Conservation (phyloP, 2,113 vertebrate genomes). For the Empidonax traillii region DNA sequence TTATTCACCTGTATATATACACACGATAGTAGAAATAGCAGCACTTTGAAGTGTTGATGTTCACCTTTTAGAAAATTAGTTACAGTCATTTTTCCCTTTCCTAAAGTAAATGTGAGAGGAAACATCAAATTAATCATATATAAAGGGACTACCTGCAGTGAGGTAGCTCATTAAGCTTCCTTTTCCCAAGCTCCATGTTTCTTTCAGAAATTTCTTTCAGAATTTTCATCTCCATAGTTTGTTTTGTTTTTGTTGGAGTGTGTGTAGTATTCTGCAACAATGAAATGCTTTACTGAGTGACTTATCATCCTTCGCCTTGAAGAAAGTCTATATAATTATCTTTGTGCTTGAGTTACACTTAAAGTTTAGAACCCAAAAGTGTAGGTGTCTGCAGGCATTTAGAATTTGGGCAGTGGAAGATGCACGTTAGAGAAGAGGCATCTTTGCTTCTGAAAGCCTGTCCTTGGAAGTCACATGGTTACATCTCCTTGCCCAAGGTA, state of each 20-base stretch:
- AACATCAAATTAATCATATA: neutral
- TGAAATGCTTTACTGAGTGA: neutral
- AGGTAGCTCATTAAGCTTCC: slow-evolving; percentile 1
- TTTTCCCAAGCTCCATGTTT: neutral
- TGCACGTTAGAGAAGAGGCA: neutral
- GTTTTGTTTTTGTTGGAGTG: neutral
- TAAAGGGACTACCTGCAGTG: neutral
- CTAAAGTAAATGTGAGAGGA: neutral
- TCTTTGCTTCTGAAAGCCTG: neutral
- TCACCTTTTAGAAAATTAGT: neutral
- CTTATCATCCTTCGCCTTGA: slow-evolving; percentile 15
- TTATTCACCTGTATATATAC: neutral
- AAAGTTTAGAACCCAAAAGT: neutral
- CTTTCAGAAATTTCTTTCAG: slow-evolving; percentile 46
- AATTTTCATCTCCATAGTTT: neutral
- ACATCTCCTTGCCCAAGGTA: neutral
- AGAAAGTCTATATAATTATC: neutral
- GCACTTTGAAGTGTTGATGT: neutral
- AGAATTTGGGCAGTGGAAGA: neutral
- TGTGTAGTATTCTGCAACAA: neutral
- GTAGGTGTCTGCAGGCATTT: neutral
- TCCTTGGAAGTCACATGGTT: neutral
- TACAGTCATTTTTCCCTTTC: neutral
- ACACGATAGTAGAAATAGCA: neutral
- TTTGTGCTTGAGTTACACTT: neutral